phyloP scores from a whole-genome alignment of 2,113 vertebrate genomes.

The Noturus placidus region DNA sequence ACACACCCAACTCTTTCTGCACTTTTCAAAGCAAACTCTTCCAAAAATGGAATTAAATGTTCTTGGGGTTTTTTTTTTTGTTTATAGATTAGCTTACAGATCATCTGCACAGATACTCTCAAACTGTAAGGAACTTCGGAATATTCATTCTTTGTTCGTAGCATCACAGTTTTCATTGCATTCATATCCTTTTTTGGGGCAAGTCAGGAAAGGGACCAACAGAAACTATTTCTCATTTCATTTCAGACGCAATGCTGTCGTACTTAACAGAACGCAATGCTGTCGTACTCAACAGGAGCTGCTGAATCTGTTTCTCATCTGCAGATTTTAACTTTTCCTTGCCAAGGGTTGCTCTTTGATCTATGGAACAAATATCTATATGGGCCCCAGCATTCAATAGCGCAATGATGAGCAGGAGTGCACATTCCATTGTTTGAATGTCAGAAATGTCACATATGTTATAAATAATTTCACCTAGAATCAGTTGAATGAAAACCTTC shows the following conservation, averaged over 20 bases:
- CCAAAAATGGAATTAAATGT: neutral
- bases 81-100: neutral
- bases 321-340: neutral
- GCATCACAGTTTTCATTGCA: neutral
- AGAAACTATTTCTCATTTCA: neutral
- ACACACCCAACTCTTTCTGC: neutral
- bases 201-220: neutral
- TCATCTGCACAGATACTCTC: neutral
- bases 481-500: neutral
- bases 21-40: neutral
- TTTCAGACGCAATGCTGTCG: neutral
- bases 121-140: neutral
- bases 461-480: neutral
- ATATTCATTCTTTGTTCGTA: neutral
- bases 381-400: too few relatives aligned
- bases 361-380: neutral
- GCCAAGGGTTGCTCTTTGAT: neutral
- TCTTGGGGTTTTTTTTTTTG: neutral
- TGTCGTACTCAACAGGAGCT: neutral
- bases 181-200: conserved; percentile 13
- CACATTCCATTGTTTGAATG: neutral
- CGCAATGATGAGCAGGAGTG: neutral
- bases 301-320: neutral
- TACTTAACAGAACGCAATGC: neutral
- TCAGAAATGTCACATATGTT: neutral